Evolutionary conservation across 1,140 invertebrate genomes (phyloP), one percentile per base, ranked within the genome.

Genomic region (Drosophila setifemur): DNA sequence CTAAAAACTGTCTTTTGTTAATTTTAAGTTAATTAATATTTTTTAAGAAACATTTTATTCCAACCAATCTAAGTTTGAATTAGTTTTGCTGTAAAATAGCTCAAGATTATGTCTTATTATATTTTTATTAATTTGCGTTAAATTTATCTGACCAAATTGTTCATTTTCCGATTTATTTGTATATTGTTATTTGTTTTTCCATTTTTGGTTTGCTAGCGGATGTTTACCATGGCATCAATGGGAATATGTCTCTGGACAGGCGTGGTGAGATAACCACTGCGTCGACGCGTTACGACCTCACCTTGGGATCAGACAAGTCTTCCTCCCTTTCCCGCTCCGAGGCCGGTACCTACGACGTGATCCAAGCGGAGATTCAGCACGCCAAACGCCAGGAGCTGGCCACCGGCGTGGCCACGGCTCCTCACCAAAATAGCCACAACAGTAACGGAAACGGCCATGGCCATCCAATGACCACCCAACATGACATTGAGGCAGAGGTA

Each of bases 201-300:
- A 2, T 33, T 28, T 49, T 40, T 48, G 69, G 5, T 26, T 18
- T 21, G 31, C 12, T 58, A 35, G 6, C 19, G 89, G 86, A 89
- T 61, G 81, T 76, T 2, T 90, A 90, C 42, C 81, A 90, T 64
- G 90, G 90, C 29, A 90, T 90, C 52, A 90, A 90, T 68, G 90
- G 90, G 28, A 90, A 90, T 9, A 89, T 90, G 76, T 90, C 90
- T 12, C 58, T 90, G 55, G 89, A 90, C 74, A 77, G 90, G 3
- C 83, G 89, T 6, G 89, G 89, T n/a, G 89, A 90, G 28, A 73
- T 90, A 12, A 67, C 40, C 9, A 72, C 81, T 48, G 66, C 78
- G 3, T 73, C 81, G 21, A 82, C 72, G 43, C 79, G 89, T 4
- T 90, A 90, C 44, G 89, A 90, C 70, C 75, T 90, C 18, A 90